phyloP scores from a whole-genome alignment of 2,888 invertebrate genomes.

The Troides aeacus region DNA sequence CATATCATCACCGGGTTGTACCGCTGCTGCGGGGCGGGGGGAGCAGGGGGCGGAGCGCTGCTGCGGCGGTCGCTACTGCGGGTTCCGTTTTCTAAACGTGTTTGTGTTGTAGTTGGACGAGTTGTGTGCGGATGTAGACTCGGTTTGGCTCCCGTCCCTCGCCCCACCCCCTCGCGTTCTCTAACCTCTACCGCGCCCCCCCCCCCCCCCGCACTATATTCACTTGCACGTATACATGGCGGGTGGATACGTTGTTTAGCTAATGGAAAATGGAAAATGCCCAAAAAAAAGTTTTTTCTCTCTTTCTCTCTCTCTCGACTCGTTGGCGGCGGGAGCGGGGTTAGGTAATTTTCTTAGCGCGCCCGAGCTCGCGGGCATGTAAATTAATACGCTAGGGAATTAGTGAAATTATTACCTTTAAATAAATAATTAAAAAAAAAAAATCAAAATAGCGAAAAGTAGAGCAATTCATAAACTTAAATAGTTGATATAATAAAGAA shows the following conservation, averaged over 20 bases:
- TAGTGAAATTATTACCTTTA: conserved; percentile 66
- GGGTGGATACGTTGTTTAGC: conserved; percentile 45
- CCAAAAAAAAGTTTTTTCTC: conserved; percentile 59
- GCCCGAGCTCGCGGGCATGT: conserved; percentile 47
- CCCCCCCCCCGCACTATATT: conserved; percentile 53
- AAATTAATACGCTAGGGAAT: conserved; percentile 63
- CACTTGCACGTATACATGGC: conserved; percentile 69
- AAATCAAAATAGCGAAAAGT: conserved; percentile 62
- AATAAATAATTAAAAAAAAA: conserved; percentile 26
- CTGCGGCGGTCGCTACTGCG: conserved; percentile 44
- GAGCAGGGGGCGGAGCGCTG: conserved; percentile 55
- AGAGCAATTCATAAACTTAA: conserved; percentile 73
- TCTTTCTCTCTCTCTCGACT: conserved; percentile 32
- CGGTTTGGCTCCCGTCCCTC: conserved; percentile 52
- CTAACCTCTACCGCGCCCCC: background rate
- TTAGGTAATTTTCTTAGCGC: conserved; percentile 57
- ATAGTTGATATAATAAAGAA: conserved; percentile 63
- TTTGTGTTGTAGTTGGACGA: conserved; percentile 56
- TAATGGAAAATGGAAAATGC: conserved; percentile 44
- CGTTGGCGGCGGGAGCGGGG: conserved; percentile 59
- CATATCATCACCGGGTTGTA: conserved; percentile 63
- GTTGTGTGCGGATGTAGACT: conserved; percentile 51
- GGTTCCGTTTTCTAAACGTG: conserved; percentile 33
- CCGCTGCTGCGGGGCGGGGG: conserved; percentile 50
- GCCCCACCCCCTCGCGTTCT: conserved; percentile 56